Percentiles rank a stretch among this genome's conserved stretches.
Evolutionary conservation across 2,113 vertebrate genomes (phyloP).

Genomic region (Phoenicopterus ruber): DNA sequence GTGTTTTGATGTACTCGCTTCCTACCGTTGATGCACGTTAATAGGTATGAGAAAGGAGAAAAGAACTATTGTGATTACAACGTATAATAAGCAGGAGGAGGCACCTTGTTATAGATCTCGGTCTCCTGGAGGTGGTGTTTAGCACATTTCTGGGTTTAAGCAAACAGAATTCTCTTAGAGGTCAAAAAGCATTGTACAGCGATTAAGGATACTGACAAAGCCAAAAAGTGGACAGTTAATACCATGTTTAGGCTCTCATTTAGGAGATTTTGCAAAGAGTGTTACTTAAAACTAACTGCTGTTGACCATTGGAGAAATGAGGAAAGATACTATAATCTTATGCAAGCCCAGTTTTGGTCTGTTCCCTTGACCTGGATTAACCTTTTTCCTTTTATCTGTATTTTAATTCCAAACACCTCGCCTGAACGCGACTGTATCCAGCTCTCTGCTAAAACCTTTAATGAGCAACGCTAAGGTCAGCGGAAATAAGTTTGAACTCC

Average conservation of each 20-base stretch:
- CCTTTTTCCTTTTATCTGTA: conserved; percentile 74
- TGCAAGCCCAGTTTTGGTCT: conserved; percentile 49
- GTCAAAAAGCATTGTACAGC: conserved; percentile 58
- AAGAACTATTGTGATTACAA: not conserved
- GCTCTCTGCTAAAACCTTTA: conserved; percentile 53
- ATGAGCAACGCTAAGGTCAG: conserved; percentile 47
- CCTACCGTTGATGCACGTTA: not conserved
- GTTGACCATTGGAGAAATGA: conserved; percentile 67
- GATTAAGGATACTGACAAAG: conserved; percentile 76
- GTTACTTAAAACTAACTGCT: conserved; percentile 66
- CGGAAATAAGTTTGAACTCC: conserved; percentile 33
- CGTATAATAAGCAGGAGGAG: not conserved
- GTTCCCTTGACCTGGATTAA: conserved; percentile 77
- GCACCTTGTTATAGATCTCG: not conserved
- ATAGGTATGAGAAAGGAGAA: not conserved
- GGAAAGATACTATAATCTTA: conserved; percentile 57
- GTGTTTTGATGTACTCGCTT: not conserved
- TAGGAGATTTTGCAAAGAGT: conserved; percentile 63
- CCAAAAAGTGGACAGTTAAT: conserved; percentile 79
- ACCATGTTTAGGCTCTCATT: conserved; percentile 75
- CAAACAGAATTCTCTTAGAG: conserved; percentile 60
- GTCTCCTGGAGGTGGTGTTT: not conserved
- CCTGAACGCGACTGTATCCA: conserved; percentile 58
- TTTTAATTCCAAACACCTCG: conserved; percentile 78
- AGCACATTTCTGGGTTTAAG: not conserved